These are phyloP conservation scores for Scaptomyza montana DNA, from an alignment of 1,140 invertebrate species.

Conservation along the genomic window DNA sequence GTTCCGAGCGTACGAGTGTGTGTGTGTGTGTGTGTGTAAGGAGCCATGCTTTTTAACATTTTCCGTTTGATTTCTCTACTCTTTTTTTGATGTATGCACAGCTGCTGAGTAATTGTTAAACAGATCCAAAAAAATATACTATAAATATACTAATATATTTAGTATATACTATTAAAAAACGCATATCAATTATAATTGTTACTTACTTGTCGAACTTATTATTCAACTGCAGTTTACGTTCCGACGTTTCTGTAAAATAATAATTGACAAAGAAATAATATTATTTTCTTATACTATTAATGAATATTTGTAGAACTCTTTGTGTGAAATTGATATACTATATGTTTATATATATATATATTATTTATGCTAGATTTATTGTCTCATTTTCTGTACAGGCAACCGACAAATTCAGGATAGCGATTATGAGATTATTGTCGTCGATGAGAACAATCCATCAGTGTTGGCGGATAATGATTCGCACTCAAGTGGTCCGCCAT, in stretches of 20 bases:
- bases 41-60: background rate
- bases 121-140: too few relatives aligned
- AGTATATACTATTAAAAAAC: too few relatives aligned
- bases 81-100: background rate
- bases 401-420: conserved; percentile 87
- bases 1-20: too few relatives aligned
- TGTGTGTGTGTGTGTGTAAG: background rate
- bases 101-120: background rate
- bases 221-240: background rate
- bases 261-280: too few relatives aligned
- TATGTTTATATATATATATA: background rate
- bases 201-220: background rate
- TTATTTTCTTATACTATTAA: background rate
- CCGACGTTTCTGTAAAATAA: conserved; percentile 1
- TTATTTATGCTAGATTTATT: background rate
- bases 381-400: conserved; percentile 54
- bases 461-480: conserved; percentile 91
- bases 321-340: background rate
- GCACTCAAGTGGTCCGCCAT: conserved; percentile 88
- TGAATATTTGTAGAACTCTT: background rate
- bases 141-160: too few relatives aligned
- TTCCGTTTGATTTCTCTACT: background rate
- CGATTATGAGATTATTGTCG: conserved; percentile 95
- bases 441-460: conserved; percentile 94
- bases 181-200: background rate